Base-by-base conservation (phyloP, 1,140 invertebrate species). In the Eueides isabella region DNA sequence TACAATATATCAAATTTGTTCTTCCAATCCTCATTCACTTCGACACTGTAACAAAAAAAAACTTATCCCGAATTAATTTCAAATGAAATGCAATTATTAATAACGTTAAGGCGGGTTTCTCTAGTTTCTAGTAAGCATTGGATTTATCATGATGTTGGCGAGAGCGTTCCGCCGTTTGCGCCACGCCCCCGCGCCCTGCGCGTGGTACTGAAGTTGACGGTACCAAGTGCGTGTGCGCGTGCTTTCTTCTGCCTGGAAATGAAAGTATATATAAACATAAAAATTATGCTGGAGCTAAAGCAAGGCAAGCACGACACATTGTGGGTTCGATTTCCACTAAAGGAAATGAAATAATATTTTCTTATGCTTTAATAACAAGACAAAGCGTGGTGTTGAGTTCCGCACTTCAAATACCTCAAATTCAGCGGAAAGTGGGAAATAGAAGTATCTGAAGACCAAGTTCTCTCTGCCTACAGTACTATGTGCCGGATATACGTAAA, bases 101-200 rank as follows among this genome's bases (percentile, higher is more conserved):
- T 2, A 61, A 62, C 41, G 16, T 70, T n/a, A 33, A 70, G 68
- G 68, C 68, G 68, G 68, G 68, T 41, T 70, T 70, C 14, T 26
- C 81, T 77, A 94, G 74, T 93, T 93, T 69, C 93, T 91, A 19
- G 94, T 92, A 67, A 95, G 94, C 96, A 97, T 97, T 30, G 97
- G 97, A 87, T 98, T 98, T 82, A 98, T 98, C 98, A 99, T 98
- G 75, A 99, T 99, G 90, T 99, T 99, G 35, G 98, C 97, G 74
- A 99, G 93, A 1, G 98, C 98, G 83, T 98, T 98, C 23, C 98
- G 94, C 82, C 98, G 94, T 91, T 97, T 96, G 73, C 98, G 95
- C 98, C 98, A 99, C 14, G 96, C 95, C 41, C 98, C 98, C 62
- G 98, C 96, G 55, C 97, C 97, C 88, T 98, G 97, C 12, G 97